phyloP scores from a whole-genome alignment of 2,888 invertebrate genomes.

The Melieria omissa region DNA sequence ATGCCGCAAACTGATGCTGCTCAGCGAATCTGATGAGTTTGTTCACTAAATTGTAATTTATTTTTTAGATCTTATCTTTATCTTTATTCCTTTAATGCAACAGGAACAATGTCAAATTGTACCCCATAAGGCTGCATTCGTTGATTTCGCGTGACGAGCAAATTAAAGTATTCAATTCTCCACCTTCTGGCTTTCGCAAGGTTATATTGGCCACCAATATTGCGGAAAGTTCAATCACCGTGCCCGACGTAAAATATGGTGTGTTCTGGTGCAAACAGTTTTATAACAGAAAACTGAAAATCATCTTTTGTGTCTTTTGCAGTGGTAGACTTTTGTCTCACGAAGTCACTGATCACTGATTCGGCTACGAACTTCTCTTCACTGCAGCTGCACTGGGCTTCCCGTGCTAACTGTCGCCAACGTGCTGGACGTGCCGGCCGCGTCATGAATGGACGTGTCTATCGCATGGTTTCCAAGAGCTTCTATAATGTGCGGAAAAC shows the following conservation, averaged over 20 bases:
- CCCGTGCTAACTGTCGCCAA: constrained; percentile 89
- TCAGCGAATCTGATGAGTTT: constrained; percentile 46
- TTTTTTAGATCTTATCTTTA: neutral
- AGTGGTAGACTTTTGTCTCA: constrained; percentile 95
- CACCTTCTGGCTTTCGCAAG: constrained; percentile 71
- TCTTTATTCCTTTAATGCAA: neutral
- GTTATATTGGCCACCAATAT: constrained; percentile 91
- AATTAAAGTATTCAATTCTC: constrained; percentile 68
- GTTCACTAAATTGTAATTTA: constrained; percentile 10
- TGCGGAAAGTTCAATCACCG: constrained; percentile 92
- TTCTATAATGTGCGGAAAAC: constrained; percentile 72
- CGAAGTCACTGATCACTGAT: constrained; percentile 84
- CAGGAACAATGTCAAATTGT: constrained; percentile 48
- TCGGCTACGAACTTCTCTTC: constrained; percentile 74
- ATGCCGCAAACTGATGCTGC: constrained; percentile 65
- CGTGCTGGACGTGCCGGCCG: constrained; percentile 92
- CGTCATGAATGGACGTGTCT: constrained; percentile 86
- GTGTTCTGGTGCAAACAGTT: constrained; percentile 2
- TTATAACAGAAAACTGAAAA: neutral
- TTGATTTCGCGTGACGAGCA: constrained; percentile 84
- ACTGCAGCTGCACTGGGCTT: constrained; percentile 86
- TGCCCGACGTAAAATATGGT: constrained; percentile 83
- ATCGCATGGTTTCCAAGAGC: constrained; percentile 76
- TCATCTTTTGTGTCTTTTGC: constrained; percentile 7
- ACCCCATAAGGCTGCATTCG: constrained; percentile 73